Evolutionary conservation across 1,140 invertebrate species (phyloP).

Genomic region (Drosophila triauraria): DNA sequence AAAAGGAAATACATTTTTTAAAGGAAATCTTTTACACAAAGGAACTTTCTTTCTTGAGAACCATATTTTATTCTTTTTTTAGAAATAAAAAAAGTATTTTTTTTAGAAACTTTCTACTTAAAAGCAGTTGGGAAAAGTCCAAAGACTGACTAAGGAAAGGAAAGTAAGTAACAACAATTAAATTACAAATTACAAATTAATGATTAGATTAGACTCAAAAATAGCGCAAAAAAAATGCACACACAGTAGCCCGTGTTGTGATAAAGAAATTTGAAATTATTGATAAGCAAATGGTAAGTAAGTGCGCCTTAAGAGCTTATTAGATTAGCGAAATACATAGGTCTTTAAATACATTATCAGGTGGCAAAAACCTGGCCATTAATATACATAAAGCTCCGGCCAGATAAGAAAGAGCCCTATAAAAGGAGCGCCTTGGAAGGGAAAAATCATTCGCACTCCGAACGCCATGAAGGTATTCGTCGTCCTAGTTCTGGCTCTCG

Average conservation of each 20-base stretch:
- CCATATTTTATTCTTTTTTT: no score
- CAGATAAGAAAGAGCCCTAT: slow-evolving; percentile 24
- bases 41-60: no score
- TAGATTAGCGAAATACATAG: not conserved
- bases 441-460: slow-evolving; percentile 47
- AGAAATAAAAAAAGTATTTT: no score
- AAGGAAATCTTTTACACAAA: not conserved
- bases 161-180: no score
- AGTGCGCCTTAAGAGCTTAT: slow-evolving; percentile 5
- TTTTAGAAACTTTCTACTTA: no score
- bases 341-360: not conserved
- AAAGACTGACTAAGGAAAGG: no score
- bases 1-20: not conserved
- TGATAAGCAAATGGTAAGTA: slow-evolving; percentile 4
- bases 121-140: no score
- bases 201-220: no score
- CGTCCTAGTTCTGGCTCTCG: slow-evolving; percentile 70
- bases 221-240: no score
- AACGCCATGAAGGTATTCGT: slow-evolving; percentile 74
- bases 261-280: not conserved
- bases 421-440: not conserved
- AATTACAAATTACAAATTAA: no score
- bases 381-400: not conserved
- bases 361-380: not conserved
- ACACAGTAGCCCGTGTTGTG: no score